Evolutionary conservation across 2,113 vertebrate species (phyloP).

Genomic region (Puntigrus tetrazona): DNA sequence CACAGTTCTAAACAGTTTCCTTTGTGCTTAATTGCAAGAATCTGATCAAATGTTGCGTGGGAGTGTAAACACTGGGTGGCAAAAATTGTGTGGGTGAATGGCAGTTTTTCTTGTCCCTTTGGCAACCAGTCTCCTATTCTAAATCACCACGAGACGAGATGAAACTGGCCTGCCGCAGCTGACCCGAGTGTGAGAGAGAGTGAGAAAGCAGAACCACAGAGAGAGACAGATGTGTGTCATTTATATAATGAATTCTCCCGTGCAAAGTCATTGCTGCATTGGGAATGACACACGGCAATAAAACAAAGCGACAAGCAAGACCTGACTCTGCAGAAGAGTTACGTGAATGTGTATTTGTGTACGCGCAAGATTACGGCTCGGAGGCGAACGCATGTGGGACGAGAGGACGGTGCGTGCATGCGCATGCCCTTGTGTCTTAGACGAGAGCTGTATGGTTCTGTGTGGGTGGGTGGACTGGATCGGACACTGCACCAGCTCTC

Average conservation of each 20-base stretch:
- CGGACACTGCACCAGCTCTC: slow-evolving; percentile 20
- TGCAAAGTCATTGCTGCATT: background rate
- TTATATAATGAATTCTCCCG: slow-evolving; percentile 28
- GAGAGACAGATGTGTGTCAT: slow-evolving; percentile 48
- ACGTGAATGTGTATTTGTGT: slow-evolving; percentile 16
- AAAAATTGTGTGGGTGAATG: slow-evolving; percentile 9
- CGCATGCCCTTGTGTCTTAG: slow-evolving; percentile 33
- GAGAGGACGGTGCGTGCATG: background rate
- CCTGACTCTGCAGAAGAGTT: background rate
- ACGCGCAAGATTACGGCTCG: background rate
- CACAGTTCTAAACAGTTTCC: background rate
- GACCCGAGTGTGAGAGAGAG: background rate
- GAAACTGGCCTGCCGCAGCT: slow-evolving; percentile 66
- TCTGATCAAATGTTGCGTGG: slow-evolving; percentile 3
- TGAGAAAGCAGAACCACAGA: background rate
- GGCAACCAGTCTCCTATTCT: slow-evolving; percentile 52
- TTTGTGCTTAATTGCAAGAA: background rate
- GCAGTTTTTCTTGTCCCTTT: slow-evolving; percentile 41
- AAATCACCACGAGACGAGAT: slow-evolving; percentile 67
- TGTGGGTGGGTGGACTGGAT: slow-evolving; percentile 14
- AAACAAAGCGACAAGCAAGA: background rate
- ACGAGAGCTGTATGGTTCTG: background rate
- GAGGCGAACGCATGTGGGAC: background rate
- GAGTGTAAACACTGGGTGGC: background rate
- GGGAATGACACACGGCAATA: background rate